Percentiles rank a stretch among this genome's conserved stretches.
Evolutionary conservation across 2,888 invertebrate genomes (phyloP).

Genomic region (Pandemis heparana): DNA sequence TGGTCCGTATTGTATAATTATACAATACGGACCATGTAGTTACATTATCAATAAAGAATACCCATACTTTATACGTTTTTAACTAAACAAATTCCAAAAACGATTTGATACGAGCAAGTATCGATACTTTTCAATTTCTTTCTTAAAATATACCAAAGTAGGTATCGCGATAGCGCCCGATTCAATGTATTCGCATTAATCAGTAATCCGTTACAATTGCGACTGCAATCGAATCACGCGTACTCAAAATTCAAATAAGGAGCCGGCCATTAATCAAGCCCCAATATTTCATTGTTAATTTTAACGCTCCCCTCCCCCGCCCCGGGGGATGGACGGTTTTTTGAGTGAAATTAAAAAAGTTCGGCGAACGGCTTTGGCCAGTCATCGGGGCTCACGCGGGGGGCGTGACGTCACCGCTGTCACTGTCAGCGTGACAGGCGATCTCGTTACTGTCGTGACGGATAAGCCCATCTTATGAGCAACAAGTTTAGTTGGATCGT

Average conservation of each 20-base stretch:
- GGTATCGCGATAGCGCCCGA: too few species aligned
- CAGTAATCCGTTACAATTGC: not conserved
- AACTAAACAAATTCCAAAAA: too few species aligned
- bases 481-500: not conserved
- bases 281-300: conserved; percentile 74
- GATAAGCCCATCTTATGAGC: not conserved
- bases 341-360: conserved; percentile 80
- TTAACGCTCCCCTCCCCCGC: conserved; percentile 55
- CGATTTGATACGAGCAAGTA: too few species aligned
- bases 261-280: conserved; percentile 64
- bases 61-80: too few species aligned
- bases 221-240: not conserved
- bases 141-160: too few species aligned
- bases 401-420: conserved; percentile 16
- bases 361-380: conserved; percentile 43
- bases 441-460: not conserved
- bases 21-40: too few species aligned
- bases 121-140: too few species aligned
- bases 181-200: not conserved
- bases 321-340: conserved; percentile 54
- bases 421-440: conserved; percentile 9
- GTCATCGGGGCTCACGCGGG: conserved; percentile 17
- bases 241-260: conserved; percentile 50
- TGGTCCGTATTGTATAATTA: too few species aligned
- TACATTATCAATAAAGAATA: too few species aligned